These are phyloP conservation scores for Pteropus alecto DNA, from an alignment of 2,113 vertebrate genomes.

Conservation along the genomic window DNA sequence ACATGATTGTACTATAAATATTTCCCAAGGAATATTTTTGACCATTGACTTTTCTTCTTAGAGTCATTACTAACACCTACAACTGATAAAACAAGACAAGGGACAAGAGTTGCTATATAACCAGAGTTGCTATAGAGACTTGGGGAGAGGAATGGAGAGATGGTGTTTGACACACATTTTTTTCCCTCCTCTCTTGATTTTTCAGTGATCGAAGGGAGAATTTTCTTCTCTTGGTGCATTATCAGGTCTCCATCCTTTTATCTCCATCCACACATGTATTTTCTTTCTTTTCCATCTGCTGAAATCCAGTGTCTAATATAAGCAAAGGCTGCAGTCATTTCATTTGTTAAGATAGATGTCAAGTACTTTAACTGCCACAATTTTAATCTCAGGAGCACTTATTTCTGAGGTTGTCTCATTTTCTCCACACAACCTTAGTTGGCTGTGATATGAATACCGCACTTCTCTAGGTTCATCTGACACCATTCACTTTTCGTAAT, in stretches of 20 bases:
- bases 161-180: neutral
- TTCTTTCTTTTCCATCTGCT: neutral
- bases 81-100: neutral
- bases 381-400: slow-evolving; percentile 23
- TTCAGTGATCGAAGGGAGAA: neutral
- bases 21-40: slow-evolving; percentile 23
- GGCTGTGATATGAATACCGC: slow-evolving; percentile 46
- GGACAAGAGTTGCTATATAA: neutral
- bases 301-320: neutral
- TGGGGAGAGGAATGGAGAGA: neutral
- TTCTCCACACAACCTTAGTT: slow-evolving; percentile 22
- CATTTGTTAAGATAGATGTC: slow-evolving; percentile 44
- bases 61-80: neutral
- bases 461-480: slow-evolving; percentile 38
- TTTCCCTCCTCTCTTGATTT: neutral
- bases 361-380: neutral
- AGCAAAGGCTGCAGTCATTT: slow-evolving; percentile 29
- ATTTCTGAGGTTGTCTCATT: slow-evolving; percentile 9
- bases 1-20: neutral
- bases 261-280: neutral
- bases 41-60: neutral
- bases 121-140: neutral
- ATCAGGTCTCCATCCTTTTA: neutral
- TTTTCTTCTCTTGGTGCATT: neutral
- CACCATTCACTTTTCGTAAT: slow-evolving; percentile 54